Evolutionary conservation across 53 echinoderm and acorn worm species (phyloP).

Genomic region (Paelopatides confundens): DNA sequence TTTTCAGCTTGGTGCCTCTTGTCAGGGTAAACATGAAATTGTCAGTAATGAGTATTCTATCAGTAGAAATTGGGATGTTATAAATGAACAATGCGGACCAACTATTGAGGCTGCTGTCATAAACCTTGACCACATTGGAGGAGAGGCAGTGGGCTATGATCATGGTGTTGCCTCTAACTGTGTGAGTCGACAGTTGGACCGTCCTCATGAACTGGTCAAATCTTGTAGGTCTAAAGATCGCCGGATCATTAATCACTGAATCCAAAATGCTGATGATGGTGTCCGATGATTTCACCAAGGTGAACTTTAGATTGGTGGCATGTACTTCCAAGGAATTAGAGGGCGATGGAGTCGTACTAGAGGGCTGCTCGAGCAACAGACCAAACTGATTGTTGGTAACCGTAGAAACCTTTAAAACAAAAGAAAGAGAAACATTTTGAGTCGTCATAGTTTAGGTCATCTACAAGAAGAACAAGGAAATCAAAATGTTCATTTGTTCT

Average conservation of each 20-base stretch:
- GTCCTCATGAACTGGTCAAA: constrained; percentile 88
- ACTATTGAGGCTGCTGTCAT: constrained; percentile 95
- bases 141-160: constrained; percentile 80
- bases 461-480: too few species aligned
- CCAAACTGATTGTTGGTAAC: constrained; percentile 71
- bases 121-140: constrained; percentile 89
- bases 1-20: background rate
- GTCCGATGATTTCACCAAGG: constrained; percentile 55
- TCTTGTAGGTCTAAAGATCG: constrained; percentile 71
- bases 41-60: constrained; percentile 79
- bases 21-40: constrained; percentile 38
- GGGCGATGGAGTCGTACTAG: constrained; percentile 1
- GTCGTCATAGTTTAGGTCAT: too few species aligned
- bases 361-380: constrained; percentile 67
- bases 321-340: constrained; percentile 63
- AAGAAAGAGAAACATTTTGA: background rate
- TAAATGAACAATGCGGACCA: constrained; percentile 92
- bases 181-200: constrained; percentile 75
- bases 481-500: too few species aligned
- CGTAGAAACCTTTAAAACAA: constrained; percentile 69
- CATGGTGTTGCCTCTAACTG: constrained; percentile 63
- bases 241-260: constrained; percentile 10
- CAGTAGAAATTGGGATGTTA: constrained; percentile 68
- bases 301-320: constrained; percentile 69
- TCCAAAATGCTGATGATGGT: constrained; percentile 14